Percentiles rank a stretch among this genome's conserved stretches.
Evolutionary conservation across 2,888 invertebrate genomes (phyloP).

Genomic region (Temnothorax ravouxi): DNA sequence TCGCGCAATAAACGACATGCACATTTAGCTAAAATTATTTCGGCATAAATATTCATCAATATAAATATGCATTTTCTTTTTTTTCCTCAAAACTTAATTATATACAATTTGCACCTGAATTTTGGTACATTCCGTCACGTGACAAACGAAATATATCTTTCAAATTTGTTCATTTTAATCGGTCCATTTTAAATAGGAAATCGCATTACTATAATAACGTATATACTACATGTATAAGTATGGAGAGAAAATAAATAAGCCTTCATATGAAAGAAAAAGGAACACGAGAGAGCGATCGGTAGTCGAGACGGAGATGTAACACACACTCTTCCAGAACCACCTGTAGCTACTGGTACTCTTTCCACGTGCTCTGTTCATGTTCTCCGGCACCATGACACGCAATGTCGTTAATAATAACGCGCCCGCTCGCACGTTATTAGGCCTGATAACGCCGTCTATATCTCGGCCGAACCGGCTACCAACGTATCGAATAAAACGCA

Average conservation of each 20-base stretch:
- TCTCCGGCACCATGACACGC: constrained; percentile 76
- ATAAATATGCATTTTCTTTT: not conserved
- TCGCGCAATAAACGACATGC: constrained; percentile 1
- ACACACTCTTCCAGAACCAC: constrained; percentile 77
- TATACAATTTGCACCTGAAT: not conserved
- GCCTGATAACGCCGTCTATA: constrained; percentile 46
- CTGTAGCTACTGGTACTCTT: constrained; percentile 77
- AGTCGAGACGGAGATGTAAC: constrained; percentile 63
- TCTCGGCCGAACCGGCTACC: constrained; percentile 41
- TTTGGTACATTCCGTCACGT: not conserved
- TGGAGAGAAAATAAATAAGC: constrained; percentile 2
- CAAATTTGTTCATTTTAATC: constrained; percentile 1
- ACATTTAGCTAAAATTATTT: constrained; percentile 9
- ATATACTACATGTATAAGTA: not conserved
- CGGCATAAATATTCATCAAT: constrained; percentile 6
- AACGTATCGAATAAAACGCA: constrained; percentile 36
- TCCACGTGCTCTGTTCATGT: constrained; percentile 66
- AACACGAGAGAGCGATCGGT: constrained; percentile 61
- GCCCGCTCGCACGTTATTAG: constrained; percentile 60
- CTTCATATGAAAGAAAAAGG: constrained; percentile 51
- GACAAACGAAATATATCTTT: not conserved
- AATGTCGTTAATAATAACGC: constrained; percentile 79
- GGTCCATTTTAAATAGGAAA: not conserved
- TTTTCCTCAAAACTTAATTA: not conserved
- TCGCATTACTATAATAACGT: not conserved